Percentiles rank a stretch among this genome's conserved stretches.
These are phyloP conservation scores for Tenthredo distinguenda DNA, from an alignment of 2,888 invertebrate species.

Conservation along the genomic window DNA sequence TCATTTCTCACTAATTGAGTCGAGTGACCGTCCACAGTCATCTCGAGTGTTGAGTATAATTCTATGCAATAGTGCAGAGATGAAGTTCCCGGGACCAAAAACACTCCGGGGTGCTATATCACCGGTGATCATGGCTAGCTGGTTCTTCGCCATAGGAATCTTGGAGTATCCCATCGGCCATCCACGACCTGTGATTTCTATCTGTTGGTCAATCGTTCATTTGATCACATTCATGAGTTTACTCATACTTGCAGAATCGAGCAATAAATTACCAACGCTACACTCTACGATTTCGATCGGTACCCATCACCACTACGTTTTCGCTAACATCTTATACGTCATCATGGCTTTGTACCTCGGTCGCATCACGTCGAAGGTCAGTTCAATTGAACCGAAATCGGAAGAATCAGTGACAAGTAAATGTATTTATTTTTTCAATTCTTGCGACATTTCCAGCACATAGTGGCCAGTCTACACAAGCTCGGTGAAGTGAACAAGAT, in stretches of 20 bases:
- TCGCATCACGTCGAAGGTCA: neutral
- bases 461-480: neutral
- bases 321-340: neutral
- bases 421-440: neutral
- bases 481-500: neutral
- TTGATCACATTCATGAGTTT: neutral
- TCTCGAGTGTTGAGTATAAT: neutral
- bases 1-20: neutral
- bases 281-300: neutral
- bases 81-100: slow-evolving; percentile 49
- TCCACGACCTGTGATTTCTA: neutral
- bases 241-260: neutral
- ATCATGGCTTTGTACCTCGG: neutral
- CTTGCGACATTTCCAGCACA: neutral
- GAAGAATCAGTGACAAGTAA: neutral
- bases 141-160: slow-evolving; percentile 54
- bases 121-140: slow-evolving; percentile 55
- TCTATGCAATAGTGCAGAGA: neutral
- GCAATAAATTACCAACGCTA: neutral
- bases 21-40: neutral
- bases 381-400: neutral
- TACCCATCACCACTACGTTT: neutral
- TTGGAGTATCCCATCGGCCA: slow-evolving; percentile 54
- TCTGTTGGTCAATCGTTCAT: slow-evolving; percentile 23
- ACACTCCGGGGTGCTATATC: slow-evolving; percentile 48